Base-by-base conservation (phyloP, 2,113 vertebrate species). In the Sprattus sprattus region DNA sequence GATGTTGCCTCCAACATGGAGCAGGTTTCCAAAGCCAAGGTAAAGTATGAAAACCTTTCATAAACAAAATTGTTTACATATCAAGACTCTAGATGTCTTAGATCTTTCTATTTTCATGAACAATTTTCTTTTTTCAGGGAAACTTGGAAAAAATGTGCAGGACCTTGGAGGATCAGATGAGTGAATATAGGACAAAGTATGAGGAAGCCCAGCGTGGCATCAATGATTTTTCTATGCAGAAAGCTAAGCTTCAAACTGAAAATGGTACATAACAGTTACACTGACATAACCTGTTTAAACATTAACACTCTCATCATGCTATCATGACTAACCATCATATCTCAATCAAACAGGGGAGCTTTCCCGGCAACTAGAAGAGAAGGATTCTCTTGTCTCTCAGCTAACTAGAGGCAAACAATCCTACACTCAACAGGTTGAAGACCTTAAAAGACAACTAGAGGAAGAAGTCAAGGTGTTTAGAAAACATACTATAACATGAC, bases 361-460 rank as follows among this genome's bases (percentile, higher is more conserved):
- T 52, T 54, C 93, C 25, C 91, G 96, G 16, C 95, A 96, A 85
- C 87, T 97, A 18, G 96, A 97, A 47, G 97, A 97, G 88, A 97
- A 96, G 87, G 95, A 96, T 81, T 92, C 95, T 0, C 85, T 97
- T 49, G 92, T 97, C 25, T 95, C 95, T 1, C 96, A 97, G 89
- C 92, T 97, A 84, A 96, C 96, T 28, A 92, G 96, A 81, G 94
- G 95, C 18, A 96, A 96, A 39, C 95, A 95, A 57, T 94, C 96
- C 4, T 95, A 94, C 71, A 96, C 93, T 4, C 96, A 97, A 89
- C 96, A 97, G 78, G 85, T 95, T 91, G 96, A 97, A 57, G 96
- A 97, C 86, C 94, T 96, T 15, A 97, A 97, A 80, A 95, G 96
- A 89, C 96, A 97, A 83, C 86, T 97, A 7, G 96, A 96, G 82